Conservation (phyloP, 2,888 invertebrate species). For the Tipula lateralis region DNA sequence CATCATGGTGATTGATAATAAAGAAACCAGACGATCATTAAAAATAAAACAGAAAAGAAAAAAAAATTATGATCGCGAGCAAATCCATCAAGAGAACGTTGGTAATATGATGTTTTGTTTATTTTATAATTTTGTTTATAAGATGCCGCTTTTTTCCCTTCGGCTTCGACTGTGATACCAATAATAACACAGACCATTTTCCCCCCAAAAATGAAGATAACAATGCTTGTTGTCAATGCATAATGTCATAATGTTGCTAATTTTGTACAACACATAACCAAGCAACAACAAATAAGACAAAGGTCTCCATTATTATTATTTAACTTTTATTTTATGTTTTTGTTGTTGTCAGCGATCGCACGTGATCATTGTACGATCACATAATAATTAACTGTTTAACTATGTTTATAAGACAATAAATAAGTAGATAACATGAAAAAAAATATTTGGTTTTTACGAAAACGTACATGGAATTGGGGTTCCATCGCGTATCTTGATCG, state of each 20-base stretch:
- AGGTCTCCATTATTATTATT: neutral
- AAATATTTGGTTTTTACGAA: neutral
- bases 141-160: conserved; percentile 5
- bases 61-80: neutral
- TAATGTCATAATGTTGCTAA: neutral
- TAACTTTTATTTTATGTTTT: neutral
- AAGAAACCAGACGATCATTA: conserved; percentile 15
- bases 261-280: neutral
- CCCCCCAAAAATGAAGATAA: neutral
- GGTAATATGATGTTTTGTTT: neutral
- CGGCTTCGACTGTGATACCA: neutral
- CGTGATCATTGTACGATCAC: neutral
- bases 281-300: neutral
- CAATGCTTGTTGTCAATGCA: neutral
- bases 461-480: neutral
- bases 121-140: neutral
- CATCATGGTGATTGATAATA: conserved; percentile 4
- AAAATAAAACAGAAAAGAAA: neutral
- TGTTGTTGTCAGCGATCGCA: neutral
- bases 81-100: conserved; percentile 16
- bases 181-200: neutral
- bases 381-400: neutral
- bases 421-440: neutral
- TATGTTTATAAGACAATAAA: neutral
- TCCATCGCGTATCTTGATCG: neutral